Percentiles rank a stretch among this genome's conserved stretches.
Conservation (phyloP, 2,888 invertebrate species). For the Ashinkailepas kermadecensis region DNA sequence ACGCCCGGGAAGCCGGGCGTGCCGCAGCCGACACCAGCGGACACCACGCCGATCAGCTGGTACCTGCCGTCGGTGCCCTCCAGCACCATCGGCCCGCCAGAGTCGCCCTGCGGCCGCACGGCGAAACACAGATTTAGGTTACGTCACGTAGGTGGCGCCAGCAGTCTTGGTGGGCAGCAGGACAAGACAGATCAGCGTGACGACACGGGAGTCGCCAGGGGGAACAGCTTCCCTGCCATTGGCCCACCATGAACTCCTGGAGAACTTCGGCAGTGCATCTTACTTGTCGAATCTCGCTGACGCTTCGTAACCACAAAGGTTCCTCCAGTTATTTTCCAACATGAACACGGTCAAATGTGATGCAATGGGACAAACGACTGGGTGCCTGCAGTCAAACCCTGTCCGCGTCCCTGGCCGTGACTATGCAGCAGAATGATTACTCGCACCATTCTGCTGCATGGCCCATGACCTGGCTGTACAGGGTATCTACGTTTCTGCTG, state of each 20-base stretch:
- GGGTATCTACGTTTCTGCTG: too few species aligned
- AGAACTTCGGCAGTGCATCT: not conserved
- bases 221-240: too few species aligned
- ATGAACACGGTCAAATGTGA: too few species aligned
- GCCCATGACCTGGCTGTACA: too few species aligned
- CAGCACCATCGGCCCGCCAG: slow-evolving; percentile 31
- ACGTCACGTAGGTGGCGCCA: not conserved
- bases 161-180: not conserved
- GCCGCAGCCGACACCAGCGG: slow-evolving; percentile 32
- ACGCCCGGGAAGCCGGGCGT: slow-evolving; percentile 30
- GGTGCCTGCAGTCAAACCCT: too few species aligned
- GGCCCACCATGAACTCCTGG: not conserved
- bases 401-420: too few species aligned
- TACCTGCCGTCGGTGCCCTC: not conserved
- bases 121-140: not conserved
- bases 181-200: not conserved
- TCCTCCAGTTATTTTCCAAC: too few species aligned
- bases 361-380: too few species aligned
- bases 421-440: too few species aligned
- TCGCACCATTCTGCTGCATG: too few species aligned
- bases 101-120: slow-evolving; percentile 15
- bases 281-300: not conserved
- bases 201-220: not conserved
- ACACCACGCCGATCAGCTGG: slow-evolving; percentile 30
- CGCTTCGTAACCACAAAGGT: too few species aligned